These are phyloP conservation scores for Coelogynopora nodosa DNA, from an alignment of 2,888 invertebrate genomes.

Conservation along the genomic window DNA sequence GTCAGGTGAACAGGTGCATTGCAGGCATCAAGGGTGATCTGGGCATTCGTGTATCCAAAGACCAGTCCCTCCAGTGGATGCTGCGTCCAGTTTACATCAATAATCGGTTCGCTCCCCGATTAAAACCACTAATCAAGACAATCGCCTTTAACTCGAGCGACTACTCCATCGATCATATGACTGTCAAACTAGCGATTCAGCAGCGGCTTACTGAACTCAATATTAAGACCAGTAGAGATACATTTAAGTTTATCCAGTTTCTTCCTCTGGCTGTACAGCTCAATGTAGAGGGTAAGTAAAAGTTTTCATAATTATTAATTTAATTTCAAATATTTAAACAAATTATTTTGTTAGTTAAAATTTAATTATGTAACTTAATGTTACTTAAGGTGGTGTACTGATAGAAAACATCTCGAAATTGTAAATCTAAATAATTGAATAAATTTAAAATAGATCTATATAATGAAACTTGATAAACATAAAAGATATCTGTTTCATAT, in stretches of 20 bases:
- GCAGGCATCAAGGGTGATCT: background rate
- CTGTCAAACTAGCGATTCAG: conserved; percentile 23
- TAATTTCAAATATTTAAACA: too few species aligned
- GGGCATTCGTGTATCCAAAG: background rate
- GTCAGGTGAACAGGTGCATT: conserved; percentile 1
- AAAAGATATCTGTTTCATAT: too few species aligned
- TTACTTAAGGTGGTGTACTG: too few species aligned
- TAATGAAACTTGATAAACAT: too few species aligned
- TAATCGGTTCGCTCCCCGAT: background rate
- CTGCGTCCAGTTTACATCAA: conserved; percentile 10
- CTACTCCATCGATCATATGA: background rate
- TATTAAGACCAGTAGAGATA: background rate
- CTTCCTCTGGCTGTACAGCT: background rate
- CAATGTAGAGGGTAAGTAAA: conserved; percentile 7
- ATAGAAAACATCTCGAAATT: too few species aligned
- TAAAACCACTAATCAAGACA: conserved; percentile 15
- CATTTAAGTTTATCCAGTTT: conserved; percentile 30
- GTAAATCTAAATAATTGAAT: too few species aligned
- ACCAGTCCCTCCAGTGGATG: conserved; percentile 17
- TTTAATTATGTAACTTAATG: too few species aligned
- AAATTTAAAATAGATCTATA: too few species aligned
- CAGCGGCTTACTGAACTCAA: background rate
- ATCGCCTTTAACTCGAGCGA: conserved; percentile 20
- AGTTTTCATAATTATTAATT: too few species aligned
- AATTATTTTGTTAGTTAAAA: too few species aligned